Percentiles rank a stretch among this genome's conserved stretches.
These are phyloP conservation scores for Elysia crispata DNA, from an alignment of 2,888 invertebrate genomes.

Conservation along the genomic window DNA sequence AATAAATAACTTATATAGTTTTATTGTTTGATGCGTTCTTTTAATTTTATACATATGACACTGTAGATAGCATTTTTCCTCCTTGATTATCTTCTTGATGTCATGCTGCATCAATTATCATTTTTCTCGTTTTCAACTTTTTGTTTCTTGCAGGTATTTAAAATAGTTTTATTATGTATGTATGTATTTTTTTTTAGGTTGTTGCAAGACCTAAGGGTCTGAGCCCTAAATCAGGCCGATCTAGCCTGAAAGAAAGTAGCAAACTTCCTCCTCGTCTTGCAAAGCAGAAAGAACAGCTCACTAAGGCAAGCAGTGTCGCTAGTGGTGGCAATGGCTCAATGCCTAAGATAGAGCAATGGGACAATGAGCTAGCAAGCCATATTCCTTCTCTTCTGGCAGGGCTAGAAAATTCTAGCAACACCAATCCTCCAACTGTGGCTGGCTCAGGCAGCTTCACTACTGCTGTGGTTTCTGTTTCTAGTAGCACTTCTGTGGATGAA, in stretches of 20 bases:
- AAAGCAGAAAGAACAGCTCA: conserved; percentile 81
- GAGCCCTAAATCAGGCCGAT: conserved; percentile 58
- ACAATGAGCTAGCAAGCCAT: conserved; percentile 76
- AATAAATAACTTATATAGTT: no score
- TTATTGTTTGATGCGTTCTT: no score
- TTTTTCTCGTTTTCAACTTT: no score
- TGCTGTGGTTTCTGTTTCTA: conserved; percentile 32
- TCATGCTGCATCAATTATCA: no score
- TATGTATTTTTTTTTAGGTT: conserved; percentile 56
- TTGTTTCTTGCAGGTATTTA: no score
- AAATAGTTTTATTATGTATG: not conserved
- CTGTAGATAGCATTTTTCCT: no score
- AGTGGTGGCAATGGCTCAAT: conserved; percentile 58
- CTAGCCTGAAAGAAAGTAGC: conserved; percentile 77
- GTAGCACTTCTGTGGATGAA: conserved; percentile 44
- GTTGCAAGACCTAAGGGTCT: conserved; percentile 70
- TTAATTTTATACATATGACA: no score
- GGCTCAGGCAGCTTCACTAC: not conserved
- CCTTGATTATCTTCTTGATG: no score
- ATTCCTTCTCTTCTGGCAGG: conserved; percentile 61
- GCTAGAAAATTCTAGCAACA: conserved; percentile 26
- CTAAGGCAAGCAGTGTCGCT: conserved; percentile 43
- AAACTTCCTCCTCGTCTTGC: conserved; percentile 88
- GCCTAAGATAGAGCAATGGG: conserved; percentile 77
- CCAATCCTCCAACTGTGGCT: conserved; percentile 4